A percentile compares a stretch with the other conserved stretches of the same genome.
These are phyloP conservation scores for Drosophila mimica DNA, from an alignment of 2,888 invertebrate genomes.

Conservation along the genomic window DNA sequence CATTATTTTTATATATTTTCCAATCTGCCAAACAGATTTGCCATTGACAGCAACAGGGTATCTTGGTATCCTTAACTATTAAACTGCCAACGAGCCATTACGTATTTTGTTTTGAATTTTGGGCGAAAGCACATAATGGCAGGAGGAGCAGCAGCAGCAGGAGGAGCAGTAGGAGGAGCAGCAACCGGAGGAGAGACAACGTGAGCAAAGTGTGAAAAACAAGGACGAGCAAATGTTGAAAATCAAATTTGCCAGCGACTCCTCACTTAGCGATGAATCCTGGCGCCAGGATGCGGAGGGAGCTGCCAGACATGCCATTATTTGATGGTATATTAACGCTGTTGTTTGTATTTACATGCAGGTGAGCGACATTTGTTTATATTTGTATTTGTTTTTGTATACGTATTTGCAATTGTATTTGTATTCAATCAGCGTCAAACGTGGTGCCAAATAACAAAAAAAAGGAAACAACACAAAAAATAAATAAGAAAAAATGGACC, in stretches of 20 bases:
- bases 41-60: constrained; percentile 16
- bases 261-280: constrained; percentile 14
- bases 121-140: constrained; percentile 65
- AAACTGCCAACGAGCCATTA: constrained; percentile 11
- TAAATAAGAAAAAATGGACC: constrained; percentile 29
- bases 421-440: constrained; percentile 81
- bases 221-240: constrained; percentile 62
- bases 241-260: constrained; percentile 71
- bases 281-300: constrained; percentile 3
- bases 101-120: constrained; percentile 40
- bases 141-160: neutral
- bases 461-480: constrained; percentile 23
- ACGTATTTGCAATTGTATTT: constrained; percentile 64
- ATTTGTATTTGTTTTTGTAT: constrained; percentile 43
- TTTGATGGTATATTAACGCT: constrained; percentile 76
- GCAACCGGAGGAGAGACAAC: constrained; percentile 19
- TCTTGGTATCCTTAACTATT: neutral
- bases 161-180: neutral
- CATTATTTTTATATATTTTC: neutral
- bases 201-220: constrained; percentile 62
- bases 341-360: constrained; percentile 66
- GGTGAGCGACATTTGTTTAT: constrained; percentile 76
- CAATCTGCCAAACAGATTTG: neutral
- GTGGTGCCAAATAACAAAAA: constrained; percentile 43
- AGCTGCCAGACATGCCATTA: constrained; percentile 66